Percentiles rank a stretch among this genome's conserved stretches.
Evolutionary conservation across 2,888 invertebrate genomes (phyloP).

Genomic region (Pandemis heparana): DNA sequence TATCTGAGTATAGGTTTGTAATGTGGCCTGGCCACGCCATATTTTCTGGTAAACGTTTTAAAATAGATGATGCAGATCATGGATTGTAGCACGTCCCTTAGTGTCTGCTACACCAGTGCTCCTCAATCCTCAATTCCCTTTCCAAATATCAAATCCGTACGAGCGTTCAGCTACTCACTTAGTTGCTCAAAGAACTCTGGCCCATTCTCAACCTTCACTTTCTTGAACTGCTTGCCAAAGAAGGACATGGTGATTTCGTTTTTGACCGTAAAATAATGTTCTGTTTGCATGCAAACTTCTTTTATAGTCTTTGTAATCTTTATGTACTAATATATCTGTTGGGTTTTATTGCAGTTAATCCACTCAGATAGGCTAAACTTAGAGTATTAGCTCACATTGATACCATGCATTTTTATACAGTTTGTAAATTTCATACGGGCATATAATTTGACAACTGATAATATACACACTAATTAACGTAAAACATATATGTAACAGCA

Average conservation of each 20-base stretch:
- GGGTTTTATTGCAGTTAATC: conserved; percentile 28
- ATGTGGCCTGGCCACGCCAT: too few species aligned
- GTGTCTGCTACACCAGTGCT: too few species aligned
- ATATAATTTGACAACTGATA: too few species aligned
- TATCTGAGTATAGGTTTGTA: too few species aligned
- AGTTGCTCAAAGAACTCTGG: conserved; percentile 43
- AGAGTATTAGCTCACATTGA: background rate
- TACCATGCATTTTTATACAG: background rate
- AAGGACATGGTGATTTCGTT: conserved; percentile 43
- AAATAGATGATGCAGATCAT: too few species aligned
- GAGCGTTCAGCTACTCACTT: conserved; percentile 38
- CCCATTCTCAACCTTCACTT: conserved; percentile 43
- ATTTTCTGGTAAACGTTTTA: too few species aligned
- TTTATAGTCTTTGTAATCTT: conserved; percentile 34
- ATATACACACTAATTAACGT: too few species aligned
- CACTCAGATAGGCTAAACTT: background rate
- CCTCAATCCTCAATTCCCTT: too few species aligned
- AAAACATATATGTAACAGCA: too few species aligned
- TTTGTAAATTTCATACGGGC: background rate
- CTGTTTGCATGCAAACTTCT: background rate
- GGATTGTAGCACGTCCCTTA: background rate
- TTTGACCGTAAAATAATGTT: conserved; percentile 1
- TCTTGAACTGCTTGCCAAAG: conserved; percentile 47
- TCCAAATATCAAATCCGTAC: too few species aligned
- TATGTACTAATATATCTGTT: background rate